phyloP scores from a whole-genome alignment of 2,797 vertebrate genomes.

The Tarsius wallacei region DNA sequence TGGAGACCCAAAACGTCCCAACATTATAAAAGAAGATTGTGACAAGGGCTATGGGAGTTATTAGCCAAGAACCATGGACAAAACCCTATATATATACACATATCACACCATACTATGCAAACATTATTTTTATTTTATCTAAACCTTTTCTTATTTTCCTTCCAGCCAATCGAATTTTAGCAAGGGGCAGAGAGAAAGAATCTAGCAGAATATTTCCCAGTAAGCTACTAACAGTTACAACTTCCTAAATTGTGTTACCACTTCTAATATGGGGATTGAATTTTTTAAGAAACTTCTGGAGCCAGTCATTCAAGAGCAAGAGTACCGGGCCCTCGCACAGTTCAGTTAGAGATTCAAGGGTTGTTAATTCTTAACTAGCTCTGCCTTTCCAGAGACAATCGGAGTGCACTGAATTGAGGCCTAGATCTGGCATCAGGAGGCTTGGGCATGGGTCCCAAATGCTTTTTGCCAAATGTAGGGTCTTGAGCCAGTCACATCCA shows the following conservation, averaged over 20 bases:
- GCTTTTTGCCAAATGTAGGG: neutral
- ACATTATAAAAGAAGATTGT: too few relatives aligned
- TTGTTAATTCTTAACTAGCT: neutral
- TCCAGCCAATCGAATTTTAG: neutral
- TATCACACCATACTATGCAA: neutral
- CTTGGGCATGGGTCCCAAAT: neutral
- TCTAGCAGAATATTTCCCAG: neutral
- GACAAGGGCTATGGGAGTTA: too few relatives aligned
- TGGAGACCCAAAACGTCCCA: too few relatives aligned
- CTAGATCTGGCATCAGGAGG: neutral
- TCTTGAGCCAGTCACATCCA: neutral
- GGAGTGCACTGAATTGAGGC: neutral
- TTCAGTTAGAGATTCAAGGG: neutral
- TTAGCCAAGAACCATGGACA: too few relatives aligned
- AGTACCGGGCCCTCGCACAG: neutral
- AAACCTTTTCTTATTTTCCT: neutral
- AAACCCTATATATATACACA: too few relatives aligned
- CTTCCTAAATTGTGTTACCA: neutral
- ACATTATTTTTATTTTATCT: neutral
- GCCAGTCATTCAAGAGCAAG: neutral
- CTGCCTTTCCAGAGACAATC: neutral
- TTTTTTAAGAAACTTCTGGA: slow-evolving; percentile 54
- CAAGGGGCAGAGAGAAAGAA: slow-evolving; percentile 6
- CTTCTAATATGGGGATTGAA: neutral
- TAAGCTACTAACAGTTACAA: neutral